Evolutionary conservation across 2,797 vertebrate genomes (phyloP), one percentile per base, ranked within the genome.

Genomic region (Merluccius polli): DNA sequence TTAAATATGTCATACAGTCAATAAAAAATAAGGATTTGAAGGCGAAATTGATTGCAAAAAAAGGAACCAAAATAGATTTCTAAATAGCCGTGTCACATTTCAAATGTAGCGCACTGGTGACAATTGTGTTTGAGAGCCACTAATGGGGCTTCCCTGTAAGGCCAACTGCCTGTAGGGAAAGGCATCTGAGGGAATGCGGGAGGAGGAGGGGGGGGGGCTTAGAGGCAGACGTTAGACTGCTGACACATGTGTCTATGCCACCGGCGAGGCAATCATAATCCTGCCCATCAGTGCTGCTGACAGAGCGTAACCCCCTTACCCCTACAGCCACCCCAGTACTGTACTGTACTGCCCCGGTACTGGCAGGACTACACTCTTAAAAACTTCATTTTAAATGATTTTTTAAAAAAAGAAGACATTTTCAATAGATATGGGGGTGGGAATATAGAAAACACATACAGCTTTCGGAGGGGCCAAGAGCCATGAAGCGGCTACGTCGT

Each of bases 231-330:
- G 80, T 81, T 83, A 88, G 83, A 92, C 78, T 91, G 87, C 90
- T 91, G 89, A 92, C 91, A 91, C 81, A 87, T 86, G 88, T 71
- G 80, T 86, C 84, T 84, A 85, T 87, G 80, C 75, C 75, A 77
- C 85, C 78, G 77, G 85, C 82, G 82, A 85, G 83, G 81, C 84
- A 82, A 85, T 89, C 80, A 86, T 90, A 93, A 93, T 91, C 83
- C 88, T 82, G 90, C 84, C 81, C 70, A 85, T 87, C 89, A 87
- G 74, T 83, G 89, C 89, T 83, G 89, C 89, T 87, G 88, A 91
- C 83, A 63, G 77, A 83, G 86, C 82, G 85, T 79, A 74, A 78
- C 81, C 70, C 59, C 63, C 79, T 70, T 44, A 24, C 69, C 68
- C 52, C 32, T 11, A 33, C 10, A 36, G 70, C 18, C 9, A 13